Evolutionary conservation across 2,113 vertebrate genomes (phyloP).

Genomic region (Perognathus longimembris): DNA sequence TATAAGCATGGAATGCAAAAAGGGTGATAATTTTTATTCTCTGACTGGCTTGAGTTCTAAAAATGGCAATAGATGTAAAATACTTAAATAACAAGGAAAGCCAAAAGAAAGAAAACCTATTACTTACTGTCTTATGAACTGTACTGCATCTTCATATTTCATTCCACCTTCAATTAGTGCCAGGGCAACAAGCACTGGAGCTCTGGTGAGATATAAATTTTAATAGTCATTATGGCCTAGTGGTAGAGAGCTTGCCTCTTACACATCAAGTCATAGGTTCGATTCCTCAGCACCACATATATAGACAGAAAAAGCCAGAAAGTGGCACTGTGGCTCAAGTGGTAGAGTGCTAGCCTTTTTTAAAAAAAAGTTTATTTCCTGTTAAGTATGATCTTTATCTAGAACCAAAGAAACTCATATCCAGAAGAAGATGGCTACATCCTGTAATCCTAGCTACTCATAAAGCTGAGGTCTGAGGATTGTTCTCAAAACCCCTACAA

Average conservation of each 20-base stretch:
- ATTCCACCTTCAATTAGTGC: slow-evolving; percentile 99
- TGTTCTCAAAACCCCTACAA: too few species aligned
- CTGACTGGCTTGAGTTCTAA: not conserved
- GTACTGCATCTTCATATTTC: slow-evolving; percentile 99
- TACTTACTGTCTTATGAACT: slow-evolving; percentile 99
- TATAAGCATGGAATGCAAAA: not conserved
- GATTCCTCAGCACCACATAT: too few species aligned
- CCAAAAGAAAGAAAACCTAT: not conserved
- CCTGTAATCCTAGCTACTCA: too few species aligned
- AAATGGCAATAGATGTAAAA: not conserved
- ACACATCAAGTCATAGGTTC: too few species aligned
- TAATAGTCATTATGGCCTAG: not conserved
- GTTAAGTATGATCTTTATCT: not conserved
- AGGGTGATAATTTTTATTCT: not conserved
- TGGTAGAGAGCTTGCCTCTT: too few species aligned
- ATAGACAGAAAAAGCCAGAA: too few species aligned
- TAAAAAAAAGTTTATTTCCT: not conserved
- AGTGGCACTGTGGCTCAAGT: too few species aligned
- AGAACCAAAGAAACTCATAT: not conserved
- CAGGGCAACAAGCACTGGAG: slow-evolving; percentile 97
- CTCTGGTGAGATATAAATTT: slow-evolving; percentile 85
- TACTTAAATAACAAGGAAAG: not conserved
- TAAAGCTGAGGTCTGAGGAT: too few species aligned
- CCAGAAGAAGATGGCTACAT: too few species aligned
- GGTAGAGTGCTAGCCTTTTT: too few species aligned